phyloP scores from a whole-genome alignment of 2,113 vertebrate species.

The Calyptomena viridis region DNA sequence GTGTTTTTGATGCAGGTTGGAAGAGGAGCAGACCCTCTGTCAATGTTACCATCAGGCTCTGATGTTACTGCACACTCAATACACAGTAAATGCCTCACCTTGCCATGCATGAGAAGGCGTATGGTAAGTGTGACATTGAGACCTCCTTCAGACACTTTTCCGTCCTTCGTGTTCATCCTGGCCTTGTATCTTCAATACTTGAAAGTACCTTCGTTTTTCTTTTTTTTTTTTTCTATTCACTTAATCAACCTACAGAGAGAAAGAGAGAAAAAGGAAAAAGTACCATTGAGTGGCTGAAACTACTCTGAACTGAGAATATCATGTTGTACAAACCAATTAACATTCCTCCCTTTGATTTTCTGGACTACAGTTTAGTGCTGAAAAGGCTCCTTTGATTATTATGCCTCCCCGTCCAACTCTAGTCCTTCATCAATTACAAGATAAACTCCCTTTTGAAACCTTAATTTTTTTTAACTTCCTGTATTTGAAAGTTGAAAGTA shows the following conservation, averaged over 20 bases:
- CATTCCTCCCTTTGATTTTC: conserved; percentile 31
- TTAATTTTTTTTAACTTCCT: neutral
- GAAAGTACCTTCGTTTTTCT: conserved; percentile 51
- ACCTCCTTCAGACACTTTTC: conserved; percentile 81
- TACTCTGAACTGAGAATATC: conserved; percentile 6
- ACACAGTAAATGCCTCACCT: conserved; percentile 75
- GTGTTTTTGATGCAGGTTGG: neutral
- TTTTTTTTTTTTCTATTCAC: neutral
- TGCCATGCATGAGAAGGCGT: conserved; percentile 90
- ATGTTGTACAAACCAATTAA: conserved; percentile 38
- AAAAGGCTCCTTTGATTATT: conserved; percentile 31
- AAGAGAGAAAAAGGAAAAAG: neutral
- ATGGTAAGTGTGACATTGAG: conserved; percentile 88
- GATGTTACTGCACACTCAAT: neutral
- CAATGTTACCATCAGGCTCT: neutral
- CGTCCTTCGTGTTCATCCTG: conserved; percentile 78
- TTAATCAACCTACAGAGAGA: conserved; percentile 73
- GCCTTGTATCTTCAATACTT: conserved; percentile 44
- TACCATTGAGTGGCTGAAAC: conserved; percentile 30
- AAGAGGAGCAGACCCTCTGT: neutral
- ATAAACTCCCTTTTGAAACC: neutral
- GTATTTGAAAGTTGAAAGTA: neutral
- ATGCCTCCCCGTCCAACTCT: neutral
- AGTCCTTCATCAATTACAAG: neutral
- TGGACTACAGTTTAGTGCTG: neutral